Base-by-base conservation (phyloP, 2,113 vertebrate genomes). In the Genyomyrus donnyi region DNA sequence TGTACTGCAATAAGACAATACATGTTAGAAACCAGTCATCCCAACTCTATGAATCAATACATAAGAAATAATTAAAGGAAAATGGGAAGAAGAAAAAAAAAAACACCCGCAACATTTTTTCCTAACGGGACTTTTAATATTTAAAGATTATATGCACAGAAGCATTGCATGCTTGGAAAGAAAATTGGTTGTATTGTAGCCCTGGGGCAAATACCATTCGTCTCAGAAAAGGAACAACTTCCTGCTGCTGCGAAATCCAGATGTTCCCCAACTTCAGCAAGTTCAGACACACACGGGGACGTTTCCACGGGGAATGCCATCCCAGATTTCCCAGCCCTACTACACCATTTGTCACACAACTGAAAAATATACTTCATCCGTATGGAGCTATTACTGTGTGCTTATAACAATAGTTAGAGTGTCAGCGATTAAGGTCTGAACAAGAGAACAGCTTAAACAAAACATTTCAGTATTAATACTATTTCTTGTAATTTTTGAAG, bases 231-330 rank as follows among this genome's bases (percentile, higher is more conserved):
- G 9, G 88, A 89, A 93, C 92, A 90, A 91, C 91, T 92, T 92
- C 92, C 92, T 90, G 80, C 92, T 91, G 56, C 89, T 89, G 74
- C 88, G 91, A 90, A 91, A 89, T 90, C 91, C 93, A 94, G 92
- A 94, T 94, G 92, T 93, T 91, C 90, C 91, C 92, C 90, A 90
- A 93, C 91, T 93, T 93, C 90, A 94, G 92, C 92, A 93, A 93
- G 92, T 94, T 92, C 88, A 93, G 90, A 92, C 93, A 92, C 85
- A 92, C 91, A 39, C 85, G 80, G 31, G 58, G 49, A 62, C 10
- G 45, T 62, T 88, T 83, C 80, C 87, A 48, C 42, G 45, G 62
- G 85, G 90, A 56, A 89, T 62, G 89, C 88, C 88, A 53, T 84
- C 62, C 19, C 58, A 45, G 48, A 31, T 52, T 90, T 89, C 89